phyloP scores from a whole-genome alignment of 1,140 invertebrate species.

The Gonatopus flavifemur region DNA sequence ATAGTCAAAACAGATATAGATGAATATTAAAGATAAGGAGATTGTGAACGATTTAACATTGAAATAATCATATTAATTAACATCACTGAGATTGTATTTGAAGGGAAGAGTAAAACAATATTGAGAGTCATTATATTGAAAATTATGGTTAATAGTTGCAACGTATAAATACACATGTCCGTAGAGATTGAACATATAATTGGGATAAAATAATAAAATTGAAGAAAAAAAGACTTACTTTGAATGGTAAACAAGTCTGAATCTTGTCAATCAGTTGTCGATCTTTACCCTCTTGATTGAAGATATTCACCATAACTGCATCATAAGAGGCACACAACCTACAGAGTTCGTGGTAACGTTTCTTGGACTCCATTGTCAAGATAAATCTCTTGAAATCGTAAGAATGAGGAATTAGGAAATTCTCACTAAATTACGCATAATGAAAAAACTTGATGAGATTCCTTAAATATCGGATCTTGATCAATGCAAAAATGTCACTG shows the following conservation, averaged over 20 bases:
- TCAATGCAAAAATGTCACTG: not conserved
- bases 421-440: not conserved
- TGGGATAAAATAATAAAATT: too few relatives aligned
- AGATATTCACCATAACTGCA: slow-evolving; percentile 58
- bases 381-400: not conserved
- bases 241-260: slow-evolving; percentile 56
- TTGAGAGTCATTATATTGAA: not conserved
- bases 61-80: too few relatives aligned
- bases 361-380: slow-evolving; percentile 40
- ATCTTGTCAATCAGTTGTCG: slow-evolving; percentile 59
- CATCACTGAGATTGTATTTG: not conserved
- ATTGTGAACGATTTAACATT: too few relatives aligned
- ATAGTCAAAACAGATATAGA: too few relatives aligned
- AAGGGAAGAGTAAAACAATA: not conserved
- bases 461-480: not conserved
- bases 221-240: slow-evolving; percentile 42
- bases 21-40: too few relatives aligned
- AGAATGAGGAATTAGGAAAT: slow-evolving; percentile 7
- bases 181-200: too few relatives aligned
- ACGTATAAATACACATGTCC: too few relatives aligned
- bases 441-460: not conserved
- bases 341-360: slow-evolving; percentile 57
- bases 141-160: not conserved
- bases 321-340: slow-evolving; percentile 59
- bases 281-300: slow-evolving; percentile 56